Percentiles rank a stretch among this genome's conserved stretches.
Conservation (phyloP, 2,113 vertebrate genomes). For the Symphodus melops region DNA sequence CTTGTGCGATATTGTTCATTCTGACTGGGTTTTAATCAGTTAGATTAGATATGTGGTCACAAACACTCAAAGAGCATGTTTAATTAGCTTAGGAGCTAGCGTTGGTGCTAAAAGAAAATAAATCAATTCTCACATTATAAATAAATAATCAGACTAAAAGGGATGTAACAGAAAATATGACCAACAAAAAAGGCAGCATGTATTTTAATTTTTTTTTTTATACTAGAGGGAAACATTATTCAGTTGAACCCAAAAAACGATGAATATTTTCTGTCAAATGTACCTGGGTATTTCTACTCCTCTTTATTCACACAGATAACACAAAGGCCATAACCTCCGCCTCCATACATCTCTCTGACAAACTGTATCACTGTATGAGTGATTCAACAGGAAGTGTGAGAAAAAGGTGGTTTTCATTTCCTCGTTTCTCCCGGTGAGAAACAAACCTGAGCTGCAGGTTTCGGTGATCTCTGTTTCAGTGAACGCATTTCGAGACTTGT, state of each 20-base stretch:
- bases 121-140: no score
- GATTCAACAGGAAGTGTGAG: slow-evolving; percentile 52
- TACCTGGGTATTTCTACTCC: background rate
- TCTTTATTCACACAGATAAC: background rate
- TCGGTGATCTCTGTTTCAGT: slow-evolving; percentile 29
- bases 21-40: background rate
- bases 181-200: background rate
- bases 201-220: background rate
- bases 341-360: background rate
- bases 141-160: background rate
- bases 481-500: background rate
- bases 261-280: background rate
- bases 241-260: no score
- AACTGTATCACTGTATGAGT: background rate
- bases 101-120: background rate
- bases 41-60: background rate
- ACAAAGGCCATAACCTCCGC: background rate
- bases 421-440: background rate
- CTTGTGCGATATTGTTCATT: background rate
- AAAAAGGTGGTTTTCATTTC: slow-evolving; percentile 49
- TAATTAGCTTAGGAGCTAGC: no score
- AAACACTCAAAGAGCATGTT: background rate
- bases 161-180: background rate
- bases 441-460: slow-evolving; percentile 25
- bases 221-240: no score